Percentiles rank a stretch among this genome's conserved stretches.
Evolutionary conservation across 2,888 invertebrate genomes (phyloP).

Genomic region (Latrodectus hesperus): DNA sequence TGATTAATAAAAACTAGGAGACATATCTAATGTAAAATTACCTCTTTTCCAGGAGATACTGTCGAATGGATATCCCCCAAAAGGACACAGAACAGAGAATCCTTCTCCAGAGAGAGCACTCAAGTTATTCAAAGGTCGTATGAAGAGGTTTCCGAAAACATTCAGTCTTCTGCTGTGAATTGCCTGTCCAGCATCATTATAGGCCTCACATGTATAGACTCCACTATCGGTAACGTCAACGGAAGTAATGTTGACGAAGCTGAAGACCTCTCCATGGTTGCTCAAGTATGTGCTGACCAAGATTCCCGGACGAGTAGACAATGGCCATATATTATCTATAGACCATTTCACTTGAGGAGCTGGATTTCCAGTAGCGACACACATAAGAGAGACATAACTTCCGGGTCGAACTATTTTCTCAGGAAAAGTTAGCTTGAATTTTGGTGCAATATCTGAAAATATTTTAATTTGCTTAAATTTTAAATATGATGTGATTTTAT

Average conservation of each 20-base stretch:
- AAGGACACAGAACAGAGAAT: slow-evolving; percentile 70
- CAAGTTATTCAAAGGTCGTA: slow-evolving; percentile 68
- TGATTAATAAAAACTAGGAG: too few relatives aligned
- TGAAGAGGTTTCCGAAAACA: slow-evolving; percentile 70
- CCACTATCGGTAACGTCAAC: slow-evolving; percentile 71
- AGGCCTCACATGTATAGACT: slow-evolving; percentile 70
- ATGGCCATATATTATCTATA: slow-evolving; percentile 68
- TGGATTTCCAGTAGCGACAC: slow-evolving; percentile 70
- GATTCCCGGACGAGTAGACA: slow-evolving; percentile 67
- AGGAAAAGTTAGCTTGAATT: slow-evolving; percentile 72
- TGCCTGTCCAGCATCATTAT: slow-evolving; percentile 69
- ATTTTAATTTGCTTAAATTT: too few relatives aligned
- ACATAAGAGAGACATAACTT: slow-evolving; percentile 65
- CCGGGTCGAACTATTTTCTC: slow-evolving; percentile 71
- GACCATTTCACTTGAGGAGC: slow-evolving; percentile 71
- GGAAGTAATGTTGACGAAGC: slow-evolving; percentile 68
- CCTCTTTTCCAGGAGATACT: slow-evolving; percentile 70
- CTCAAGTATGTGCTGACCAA: slow-evolving; percentile 66
- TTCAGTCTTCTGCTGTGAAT: slow-evolving; percentile 70
- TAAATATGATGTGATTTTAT: too few relatives aligned
- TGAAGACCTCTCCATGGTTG: slow-evolving; percentile 56
- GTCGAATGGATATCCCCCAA: slow-evolving; percentile 71
- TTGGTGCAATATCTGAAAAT: slow-evolving; percentile 74
- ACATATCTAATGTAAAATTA: slow-evolving; percentile 8
- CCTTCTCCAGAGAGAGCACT: slow-evolving; percentile 68